These are phyloP conservation scores for Hoplodrina blanda DNA, from an alignment of 2,888 invertebrate genomes.

Conservation along the genomic window DNA sequence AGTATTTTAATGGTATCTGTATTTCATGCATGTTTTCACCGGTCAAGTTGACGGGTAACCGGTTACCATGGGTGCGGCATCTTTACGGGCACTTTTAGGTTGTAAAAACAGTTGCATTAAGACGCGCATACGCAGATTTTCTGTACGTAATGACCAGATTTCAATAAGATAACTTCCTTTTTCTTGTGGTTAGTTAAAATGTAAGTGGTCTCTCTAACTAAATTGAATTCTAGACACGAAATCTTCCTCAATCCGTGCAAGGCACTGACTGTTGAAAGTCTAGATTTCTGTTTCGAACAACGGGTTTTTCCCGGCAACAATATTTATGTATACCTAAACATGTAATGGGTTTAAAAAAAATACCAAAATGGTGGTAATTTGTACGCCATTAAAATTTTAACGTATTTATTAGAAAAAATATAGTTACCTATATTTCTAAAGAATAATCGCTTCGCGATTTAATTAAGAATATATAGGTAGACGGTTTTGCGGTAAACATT, in stretches of 20 bases:
- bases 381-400: not conserved
- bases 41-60: constrained; percentile 49
- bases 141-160: not conserved
- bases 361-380: constrained; percentile 4
- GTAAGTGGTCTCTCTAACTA: not conserved
- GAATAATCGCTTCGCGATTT: constrained; percentile 11
- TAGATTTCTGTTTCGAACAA: constrained; percentile 31
- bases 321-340: constrained; percentile 27
- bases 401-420: constrained; percentile 7
- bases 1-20: constrained; percentile 38
- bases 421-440: not conserved
- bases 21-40: constrained; percentile 61
- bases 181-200: constrained; percentile 11
- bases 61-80: constrained; percentile 37
- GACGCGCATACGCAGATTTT: constrained; percentile 1
- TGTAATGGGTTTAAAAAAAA: constrained; percentile 3
- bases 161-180: constrained; percentile 6
- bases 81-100: constrained; percentile 5
- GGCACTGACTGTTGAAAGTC: constrained; percentile 48
- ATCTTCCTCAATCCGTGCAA: constrained; percentile 38
- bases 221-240: constrained; percentile 47
- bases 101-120: constrained; percentile 14
- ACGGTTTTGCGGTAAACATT: constrained; percentile 29
- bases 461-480: not conserved
- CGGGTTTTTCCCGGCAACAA: constrained; percentile 37